phyloP scores from a whole-genome alignment of 64 coral and sea anemone genomes.

The Cladopsammia gracilis region DNA sequence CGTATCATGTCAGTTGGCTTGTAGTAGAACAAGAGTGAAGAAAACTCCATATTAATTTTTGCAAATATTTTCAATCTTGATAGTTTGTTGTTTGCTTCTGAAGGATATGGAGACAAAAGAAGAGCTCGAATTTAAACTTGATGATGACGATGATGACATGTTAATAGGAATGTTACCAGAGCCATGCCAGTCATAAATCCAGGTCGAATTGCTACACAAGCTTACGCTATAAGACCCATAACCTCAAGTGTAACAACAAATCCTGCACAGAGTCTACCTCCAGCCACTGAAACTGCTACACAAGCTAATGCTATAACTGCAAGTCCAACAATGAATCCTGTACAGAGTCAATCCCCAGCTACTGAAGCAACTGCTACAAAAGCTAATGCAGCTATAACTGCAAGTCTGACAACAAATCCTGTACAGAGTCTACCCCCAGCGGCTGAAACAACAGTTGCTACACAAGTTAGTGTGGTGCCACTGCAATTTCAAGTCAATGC shows the following conservation, averaged over 20 bases:
- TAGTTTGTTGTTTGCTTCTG: background rate
- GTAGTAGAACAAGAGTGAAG: too few relatives aligned
- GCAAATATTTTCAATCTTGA: background rate
- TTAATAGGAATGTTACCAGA: slow-evolving; percentile 8
- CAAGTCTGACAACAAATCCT: too few relatives aligned
- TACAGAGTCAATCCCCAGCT: too few relatives aligned
- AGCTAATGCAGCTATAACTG: too few relatives aligned
- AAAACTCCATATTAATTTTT: too few relatives aligned
- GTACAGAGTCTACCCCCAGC: too few relatives aligned
- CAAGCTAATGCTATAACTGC: too few relatives aligned
- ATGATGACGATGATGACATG: slow-evolving; percentile 14
- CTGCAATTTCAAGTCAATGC: background rate
- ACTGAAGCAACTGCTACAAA: too few relatives aligned
- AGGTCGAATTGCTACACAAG: background rate
- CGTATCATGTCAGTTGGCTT: too few relatives aligned
- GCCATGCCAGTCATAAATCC: background rate
- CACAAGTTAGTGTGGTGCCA: background rate
- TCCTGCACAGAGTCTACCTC: slow-evolving; percentile 8
- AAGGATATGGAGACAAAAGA: background rate
- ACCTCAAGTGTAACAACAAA: background rate
- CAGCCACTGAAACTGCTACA: background rate
- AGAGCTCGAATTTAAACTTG: background rate
- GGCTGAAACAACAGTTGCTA: too few relatives aligned
- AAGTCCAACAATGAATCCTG: too few relatives aligned
- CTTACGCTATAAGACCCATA: too few relatives aligned